phyloP scores from a whole-genome alignment of 2,113 vertebrate genomes.

The Candoia aspera region DNA sequence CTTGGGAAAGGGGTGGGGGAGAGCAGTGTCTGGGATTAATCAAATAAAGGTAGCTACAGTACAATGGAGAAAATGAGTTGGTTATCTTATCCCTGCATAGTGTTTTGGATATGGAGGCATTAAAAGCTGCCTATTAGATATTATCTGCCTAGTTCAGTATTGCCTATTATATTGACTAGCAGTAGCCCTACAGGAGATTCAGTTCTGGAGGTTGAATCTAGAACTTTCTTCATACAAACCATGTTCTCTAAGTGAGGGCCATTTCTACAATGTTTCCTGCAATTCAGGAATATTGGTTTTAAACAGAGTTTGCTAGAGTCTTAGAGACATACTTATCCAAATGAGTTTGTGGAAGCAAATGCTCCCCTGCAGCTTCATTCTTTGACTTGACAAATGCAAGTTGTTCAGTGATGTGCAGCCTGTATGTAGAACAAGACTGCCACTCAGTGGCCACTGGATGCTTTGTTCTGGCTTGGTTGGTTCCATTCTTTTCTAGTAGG shows the following conservation, averaged over 20 bases:
- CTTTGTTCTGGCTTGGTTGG: neutral
- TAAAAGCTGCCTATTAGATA: neutral
- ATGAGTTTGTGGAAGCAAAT: neutral
- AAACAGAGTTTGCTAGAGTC: neutral
- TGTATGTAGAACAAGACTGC: neutral
- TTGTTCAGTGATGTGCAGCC: neutral
- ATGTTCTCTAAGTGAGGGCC: neutral
- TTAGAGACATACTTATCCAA: neutral
- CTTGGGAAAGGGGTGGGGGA: neutral
- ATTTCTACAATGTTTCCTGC: conserved; percentile 1
- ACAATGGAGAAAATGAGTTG: neutral
- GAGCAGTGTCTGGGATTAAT: neutral
- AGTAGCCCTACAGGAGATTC: neutral
- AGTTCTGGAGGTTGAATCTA: neutral
- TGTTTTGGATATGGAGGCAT: too few species aligned
- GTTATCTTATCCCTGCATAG: neutral
- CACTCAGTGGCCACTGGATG: conserved; percentile 1
- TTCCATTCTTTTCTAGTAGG: neutral
- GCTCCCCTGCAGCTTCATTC: neutral
- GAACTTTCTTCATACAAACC: neutral
- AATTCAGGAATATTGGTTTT: neutral
- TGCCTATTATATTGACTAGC: neutral
- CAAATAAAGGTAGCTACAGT: too few species aligned
- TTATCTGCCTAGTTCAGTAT: neutral
- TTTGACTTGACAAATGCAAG: neutral